Base-by-base conservation (phyloP, 2,797 vertebrate species). In the Brotula barbata region DNA sequence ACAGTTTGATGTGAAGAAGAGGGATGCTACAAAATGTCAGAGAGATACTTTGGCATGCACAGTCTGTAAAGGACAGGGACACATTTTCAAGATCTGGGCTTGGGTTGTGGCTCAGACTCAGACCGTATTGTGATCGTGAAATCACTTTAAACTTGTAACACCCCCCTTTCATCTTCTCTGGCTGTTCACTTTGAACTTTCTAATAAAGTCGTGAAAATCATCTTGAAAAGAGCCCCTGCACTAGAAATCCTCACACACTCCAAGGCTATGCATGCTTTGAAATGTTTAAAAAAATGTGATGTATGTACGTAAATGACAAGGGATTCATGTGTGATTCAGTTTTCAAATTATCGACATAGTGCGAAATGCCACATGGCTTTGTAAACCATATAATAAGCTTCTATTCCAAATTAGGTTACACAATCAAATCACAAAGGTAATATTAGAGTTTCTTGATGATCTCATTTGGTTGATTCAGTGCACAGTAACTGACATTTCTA, bases 351-450 rank as follows among this genome's bases (percentile, higher is more conserved):
- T 7, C 58, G 13, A n/a, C 58, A 33, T 59, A 0, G 54, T 43
- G 21, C 19, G 3, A 59, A 71, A 58, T 58, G 31, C n/a, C 39
- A 69, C 11, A 11, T 25, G 21, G 52, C 55, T n/a, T n/a, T n/a
- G n/a, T n/a, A n/a, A n/a, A n/a, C n/a, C n/a, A n/a, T n/a, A n/a
- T n/a, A n/a, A n/a, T n/a, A n/a, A n/a, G n/a, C n/a, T n/a, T n/a
- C n/a, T n/a, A n/a, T n/a, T n/a, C 34, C 34, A 36, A 36, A 36
- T 36, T 36, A 36, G 34, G 31, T 33, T 7, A 11, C 6, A 33
- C 11, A 33, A 33, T 33, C 2, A 33, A 33, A 33, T 6, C 31
- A 33, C 31, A 11, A 2, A 2, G 19, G 2, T 5, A 5, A 0
- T 41, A 8, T 19, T 19, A 6, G 5, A 7, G 1, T 41, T 41